Base-by-base conservation (phyloP, 2,888 invertebrate genomes). In the Lottia scabra region DNA sequence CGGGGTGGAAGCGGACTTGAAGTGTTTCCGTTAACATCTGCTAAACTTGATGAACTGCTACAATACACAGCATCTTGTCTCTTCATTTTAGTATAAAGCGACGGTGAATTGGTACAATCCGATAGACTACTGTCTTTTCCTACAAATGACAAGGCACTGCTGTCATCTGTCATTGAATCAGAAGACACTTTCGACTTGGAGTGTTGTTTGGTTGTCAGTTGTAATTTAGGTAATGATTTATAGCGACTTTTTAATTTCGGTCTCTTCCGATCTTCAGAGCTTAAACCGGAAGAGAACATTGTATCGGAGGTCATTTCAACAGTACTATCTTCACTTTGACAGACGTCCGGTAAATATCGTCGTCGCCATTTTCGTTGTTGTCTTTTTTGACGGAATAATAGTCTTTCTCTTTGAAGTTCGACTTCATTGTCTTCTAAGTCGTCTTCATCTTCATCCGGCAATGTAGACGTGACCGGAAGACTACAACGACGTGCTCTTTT, bases 41-140 rank as follows among this genome's bases (percentile, higher is more conserved):
- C 71, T 23, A 83, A 63, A 75, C 83, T 83, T 12, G 81, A 81
- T 8, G 83, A 83, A 67, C 81, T 81, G 67, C 83, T 83, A 63
- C 73, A 74, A 48, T 75, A 80, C 5, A 73, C 48, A 6, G 78
- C 80, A 48, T 78, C 69, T 63, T 80, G 79, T 15, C 80, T 68
- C 65, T 71, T 65, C n/a, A 75, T 74, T 56, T 67, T 70, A 67
- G 15, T 68, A 27, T 65, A 45, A 1, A 65, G 65, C 23, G 63
- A 63, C n/a, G 70, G 66, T 3, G 70, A 70, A 43, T 64, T 56
- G 10, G 70, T 56, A 23, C 66, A 65, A 38, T 70, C 70, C 2
- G 70, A 70, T 15, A 70, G 23, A 66, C 65, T 70, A 44, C 70
- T 70, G 23, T 70, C 70, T 44, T 70, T 70, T 44, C 65, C 65